A percentile compares a stretch with the other conserved stretches of the same genome.
phyloP scores from a whole-genome alignment of 2,888 invertebrate species.

The Alsophila aescularia region DNA sequence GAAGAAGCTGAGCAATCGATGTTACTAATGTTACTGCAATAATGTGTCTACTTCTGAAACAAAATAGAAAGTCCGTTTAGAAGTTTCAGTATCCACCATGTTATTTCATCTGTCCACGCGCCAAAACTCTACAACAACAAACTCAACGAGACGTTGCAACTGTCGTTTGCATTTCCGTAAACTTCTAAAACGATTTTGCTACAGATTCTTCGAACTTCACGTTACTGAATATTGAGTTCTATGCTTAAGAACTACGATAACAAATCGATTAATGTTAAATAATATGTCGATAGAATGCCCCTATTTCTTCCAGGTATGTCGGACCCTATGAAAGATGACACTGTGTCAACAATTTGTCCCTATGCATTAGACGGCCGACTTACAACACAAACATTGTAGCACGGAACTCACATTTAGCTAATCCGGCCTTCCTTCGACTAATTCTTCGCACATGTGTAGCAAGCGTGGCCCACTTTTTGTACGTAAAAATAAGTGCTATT shows the following conservation, averaged over 20 bases:
- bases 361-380: slow-evolving; percentile 67
- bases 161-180: slow-evolving; percentile 72
- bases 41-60: too few relatives aligned
- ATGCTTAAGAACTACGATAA: slow-evolving; percentile 40
- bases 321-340: slow-evolving; percentile 79
- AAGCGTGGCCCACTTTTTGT: slow-evolving; percentile 66
- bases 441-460: slow-evolving; percentile 67
- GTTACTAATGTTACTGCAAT: too few relatives aligned
- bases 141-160: slow-evolving; percentile 63
- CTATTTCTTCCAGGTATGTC: slow-evolving; percentile 67
- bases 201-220: slow-evolving; percentile 43
- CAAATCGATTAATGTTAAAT: slow-evolving; percentile 38
- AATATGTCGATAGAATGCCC: slow-evolving; percentile 44
- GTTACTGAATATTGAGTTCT: slow-evolving; percentile 44
- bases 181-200: slow-evolving; percentile 56
- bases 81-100: slow-evolving; percentile 30
- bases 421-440: slow-evolving; percentile 70
- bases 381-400: slow-evolving; percentile 77
- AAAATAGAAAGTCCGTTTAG: too few relatives aligned
- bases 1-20: too few relatives aligned
- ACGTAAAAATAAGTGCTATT: slow-evolving; percentile 76
- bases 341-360: slow-evolving; percentile 81
- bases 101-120: slow-evolving; percentile 78
- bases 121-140: slow-evolving; percentile 61
- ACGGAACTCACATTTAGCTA: slow-evolving; percentile 79